Evolutionary conservation across 2,797 vertebrate species (phyloP), one percentile per base, ranked within the genome.

Genomic region (Bradypus variegatus): DNA sequence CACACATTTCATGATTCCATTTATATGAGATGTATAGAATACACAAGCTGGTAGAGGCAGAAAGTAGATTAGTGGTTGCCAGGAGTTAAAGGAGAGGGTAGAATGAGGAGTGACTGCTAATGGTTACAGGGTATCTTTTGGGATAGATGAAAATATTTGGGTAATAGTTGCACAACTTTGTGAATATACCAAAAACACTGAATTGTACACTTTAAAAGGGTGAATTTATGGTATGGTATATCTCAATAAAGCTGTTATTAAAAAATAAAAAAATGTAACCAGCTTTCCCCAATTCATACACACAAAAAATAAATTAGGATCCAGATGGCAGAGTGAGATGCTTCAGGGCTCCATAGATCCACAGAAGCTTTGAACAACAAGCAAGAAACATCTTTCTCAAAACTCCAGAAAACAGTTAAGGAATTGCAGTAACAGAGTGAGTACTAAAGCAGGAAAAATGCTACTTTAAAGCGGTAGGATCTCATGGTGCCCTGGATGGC

Each of bases 211-310:
- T 85, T 88, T 70, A 89, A 70, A 82, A 84, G 55, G 14, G 19
- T 91, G 58, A 38, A 69, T 48, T 90, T 87, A 75, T 73, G 29
- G 27, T 67, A 77, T 53, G 65, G 77, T 85, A 41, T 77, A 92
- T 50, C 41, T n/a, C 58, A 88, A 94, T 50, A 81, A 89, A 89
- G 21, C n/a, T 86, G 41, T 78, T 92, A 80, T 29, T 88, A 92
- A 91, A 60, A 38, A 45, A 21, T 88, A 92, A 91, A 69, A 45
- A 16, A 53, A 79, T 45, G n/a, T 64, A 55, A 8, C 75, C 72
- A 88, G 45, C 45, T 92, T 89, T 70, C 55, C 65, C 79, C 65
- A 93, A 65, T 41, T 83, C 41, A 64, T 50, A 53, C 65, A 6
- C 21, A 58, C 5, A 58, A 58, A 58, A 58, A 58, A 58, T 23